Evolutionary conservation across 2,113 vertebrate genomes (phyloP).

Genomic region (Hippocampus zosterae): DNA sequence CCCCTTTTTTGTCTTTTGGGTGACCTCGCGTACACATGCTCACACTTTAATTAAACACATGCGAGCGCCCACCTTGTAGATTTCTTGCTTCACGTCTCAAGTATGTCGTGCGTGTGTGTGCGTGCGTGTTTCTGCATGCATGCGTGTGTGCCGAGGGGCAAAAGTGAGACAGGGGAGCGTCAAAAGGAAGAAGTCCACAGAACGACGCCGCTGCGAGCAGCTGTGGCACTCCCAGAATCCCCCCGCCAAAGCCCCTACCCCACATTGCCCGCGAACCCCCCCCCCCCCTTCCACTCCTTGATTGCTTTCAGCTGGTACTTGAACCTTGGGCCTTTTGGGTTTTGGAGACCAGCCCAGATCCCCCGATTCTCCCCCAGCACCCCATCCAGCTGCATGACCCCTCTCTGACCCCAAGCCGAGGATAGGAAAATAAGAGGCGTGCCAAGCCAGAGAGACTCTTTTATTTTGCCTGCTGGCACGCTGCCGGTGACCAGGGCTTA

Average conservation of each 20-base stretch:
- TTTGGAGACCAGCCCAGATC: constrained; percentile 99
- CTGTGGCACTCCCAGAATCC: constrained; percentile 94
- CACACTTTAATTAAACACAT: constrained; percentile 31
- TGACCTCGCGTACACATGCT: constrained; percentile 45
- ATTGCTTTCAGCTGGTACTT: constrained; percentile 99
- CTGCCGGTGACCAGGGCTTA: constrained; percentile 99
- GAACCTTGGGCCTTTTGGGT: constrained; percentile 97
- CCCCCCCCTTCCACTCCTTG: constrained; percentile 67
- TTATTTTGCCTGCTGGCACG: constrained; percentile 99
- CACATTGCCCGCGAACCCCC: neutral
- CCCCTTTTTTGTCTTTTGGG: constrained; percentile 57
- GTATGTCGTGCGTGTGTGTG: neutral
- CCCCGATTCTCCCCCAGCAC: constrained; percentile 98
- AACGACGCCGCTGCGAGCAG: constrained; percentile 82
- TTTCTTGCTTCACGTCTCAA: constrained; percentile 62
- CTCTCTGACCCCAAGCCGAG: constrained; percentile 97
- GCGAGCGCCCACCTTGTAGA: constrained; percentile 33
- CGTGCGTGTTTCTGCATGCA: neutral
- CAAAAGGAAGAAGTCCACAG: constrained; percentile 61
- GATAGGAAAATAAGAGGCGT: constrained; percentile 99
- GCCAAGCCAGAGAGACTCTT: constrained; percentile 99
- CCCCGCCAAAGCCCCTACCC: constrained; percentile 52
- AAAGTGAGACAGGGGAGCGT: constrained; percentile 61
- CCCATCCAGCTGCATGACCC: constrained; percentile 99
- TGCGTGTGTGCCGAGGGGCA: constrained; percentile 6